Percentiles rank a stretch among this genome's conserved stretches.
phyloP scores from a whole-genome alignment of 2,888 invertebrate species.

The Eretmocerus hayati region DNA sequence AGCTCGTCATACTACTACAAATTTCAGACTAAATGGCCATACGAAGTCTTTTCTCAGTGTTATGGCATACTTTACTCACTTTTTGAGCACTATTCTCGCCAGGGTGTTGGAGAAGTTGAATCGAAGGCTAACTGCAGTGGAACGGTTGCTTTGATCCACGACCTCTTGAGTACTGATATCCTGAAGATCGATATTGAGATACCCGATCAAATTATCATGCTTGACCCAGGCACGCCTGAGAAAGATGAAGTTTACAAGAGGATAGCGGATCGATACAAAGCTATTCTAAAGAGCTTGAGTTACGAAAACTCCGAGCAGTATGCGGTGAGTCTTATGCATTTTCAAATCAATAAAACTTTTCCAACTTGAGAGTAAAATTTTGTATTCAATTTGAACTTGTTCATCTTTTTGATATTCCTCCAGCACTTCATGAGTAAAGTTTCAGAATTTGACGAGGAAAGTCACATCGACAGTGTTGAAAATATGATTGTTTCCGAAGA shows the following conservation, averaged over 20 bases:
- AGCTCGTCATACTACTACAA: slow-evolving; percentile 44
- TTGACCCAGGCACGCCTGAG: slow-evolving; percentile 50
- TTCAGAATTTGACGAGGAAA: no score
- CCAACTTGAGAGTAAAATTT: no score
- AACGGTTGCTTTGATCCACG: slow-evolving; percentile 48
- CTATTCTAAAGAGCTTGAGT: slow-evolving; percentile 36
- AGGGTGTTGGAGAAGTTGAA: slow-evolving; percentile 34
- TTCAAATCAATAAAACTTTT: no score
- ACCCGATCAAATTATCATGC: slow-evolving; percentile 52
- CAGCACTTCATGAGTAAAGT: no score
- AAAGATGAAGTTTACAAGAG: slow-evolving; percentile 48
- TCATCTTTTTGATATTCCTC: no score
- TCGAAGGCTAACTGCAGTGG: slow-evolving; percentile 48
- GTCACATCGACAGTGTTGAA: no score
- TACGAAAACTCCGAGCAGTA: slow-evolving; percentile 2
- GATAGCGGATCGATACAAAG: slow-evolving; percentile 44
- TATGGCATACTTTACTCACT: slow-evolving; percentile 35
- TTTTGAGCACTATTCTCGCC: slow-evolving; percentile 22
- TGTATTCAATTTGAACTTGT: no score
- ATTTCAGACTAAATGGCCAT: slow-evolving; percentile 49
- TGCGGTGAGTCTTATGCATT: slow-evolving; percentile 5
- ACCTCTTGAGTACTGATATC: slow-evolving; percentile 39
- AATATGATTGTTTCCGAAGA: no score
- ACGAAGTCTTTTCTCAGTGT: slow-evolving; percentile 45
- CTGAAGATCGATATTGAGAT: slow-evolving; percentile 48